phyloP scores from a whole-genome alignment of 2,113 vertebrate genomes.

The Halichoeres trimaculatus region DNA sequence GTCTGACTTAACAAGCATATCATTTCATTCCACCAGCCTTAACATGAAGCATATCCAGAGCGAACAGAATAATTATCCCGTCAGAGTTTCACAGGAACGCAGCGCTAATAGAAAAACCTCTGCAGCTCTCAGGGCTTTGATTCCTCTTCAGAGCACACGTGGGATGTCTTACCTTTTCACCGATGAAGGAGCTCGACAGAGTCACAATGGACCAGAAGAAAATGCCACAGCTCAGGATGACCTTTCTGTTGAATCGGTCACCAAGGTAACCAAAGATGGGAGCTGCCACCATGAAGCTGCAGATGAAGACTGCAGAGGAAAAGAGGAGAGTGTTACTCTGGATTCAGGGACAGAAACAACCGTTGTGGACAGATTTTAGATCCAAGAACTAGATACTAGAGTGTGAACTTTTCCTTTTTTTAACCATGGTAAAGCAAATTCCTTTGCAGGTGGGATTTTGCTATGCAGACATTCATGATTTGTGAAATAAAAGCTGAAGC shows the following conservation, averaged over 20 bases:
- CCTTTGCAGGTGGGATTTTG: too few relatives aligned
- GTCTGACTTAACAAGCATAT: constrained; percentile 65
- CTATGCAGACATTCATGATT: too few relatives aligned
- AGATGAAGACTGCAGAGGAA: constrained; percentile 93
- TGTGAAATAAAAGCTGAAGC: too few relatives aligned
- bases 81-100: constrained; percentile 6
- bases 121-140: not conserved
- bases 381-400: too few relatives aligned
- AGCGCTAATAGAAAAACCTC: constrained; percentile 15
- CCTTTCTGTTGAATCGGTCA: constrained; percentile 98
- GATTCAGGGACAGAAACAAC: not conserved
- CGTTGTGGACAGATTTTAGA: not conserved
- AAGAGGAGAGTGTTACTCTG: constrained; percentile 41
- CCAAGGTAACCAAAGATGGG: constrained; percentile 99
- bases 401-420: too few relatives aligned
- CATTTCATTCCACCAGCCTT: constrained; percentile 65
- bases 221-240: constrained; percentile 97
- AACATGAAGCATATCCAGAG: constrained; percentile 63
- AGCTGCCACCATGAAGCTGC: constrained; percentile 98
- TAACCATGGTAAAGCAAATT: too few relatives aligned
- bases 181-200: constrained; percentile 96
- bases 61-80: constrained; percentile 55
- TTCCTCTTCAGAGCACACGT: not conserved
- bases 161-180: constrained; percentile 86
- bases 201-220: constrained; percentile 98